Percentiles rank a stretch among this genome's conserved stretches.
phyloP scores from a whole-genome alignment of 2,113 vertebrate genomes.

The Pyxicephalus adspersus region DNA sequence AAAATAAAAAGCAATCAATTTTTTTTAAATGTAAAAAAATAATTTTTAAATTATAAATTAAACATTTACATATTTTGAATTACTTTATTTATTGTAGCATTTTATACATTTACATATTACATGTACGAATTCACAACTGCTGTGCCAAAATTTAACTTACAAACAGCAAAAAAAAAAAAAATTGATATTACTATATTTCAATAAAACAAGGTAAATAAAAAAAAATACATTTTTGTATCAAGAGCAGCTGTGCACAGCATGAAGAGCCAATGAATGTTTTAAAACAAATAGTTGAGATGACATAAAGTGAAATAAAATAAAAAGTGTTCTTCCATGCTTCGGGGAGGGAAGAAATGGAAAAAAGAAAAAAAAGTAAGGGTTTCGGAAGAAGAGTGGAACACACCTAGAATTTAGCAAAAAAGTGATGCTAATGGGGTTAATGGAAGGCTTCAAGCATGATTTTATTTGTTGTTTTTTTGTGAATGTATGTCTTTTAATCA shows the following conservation, averaged over 20 bases:
- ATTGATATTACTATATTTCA: not conserved
- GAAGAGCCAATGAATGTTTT: slow-evolving; percentile 46
- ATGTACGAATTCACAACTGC: not conserved
- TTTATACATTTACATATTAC: too few species aligned
- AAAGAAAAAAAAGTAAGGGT: slow-evolving; percentile 15
- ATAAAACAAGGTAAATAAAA: slow-evolving; percentile 40
- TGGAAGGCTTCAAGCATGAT: slow-evolving; percentile 43
- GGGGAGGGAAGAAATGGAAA: slow-evolving; percentile 40
- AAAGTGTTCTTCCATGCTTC: slow-evolving; percentile 53
- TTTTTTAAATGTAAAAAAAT: too few species aligned
- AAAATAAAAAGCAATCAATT: too few species aligned
- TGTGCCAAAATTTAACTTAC: slow-evolving; percentile 10
- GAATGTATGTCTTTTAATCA: slow-evolving; percentile 46
- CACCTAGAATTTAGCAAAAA: slow-evolving; percentile 13
- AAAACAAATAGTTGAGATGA: slow-evolving; percentile 20
- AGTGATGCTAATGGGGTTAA: slow-evolving; percentile 21
- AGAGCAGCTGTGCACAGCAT: slow-evolving; percentile 19
- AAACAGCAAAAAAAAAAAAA: not conserved
- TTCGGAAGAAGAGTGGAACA: slow-evolving; percentile 32
- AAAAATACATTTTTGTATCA: not conserved
- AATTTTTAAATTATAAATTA: too few species aligned
- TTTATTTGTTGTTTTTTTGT: slow-evolving; percentile 2
- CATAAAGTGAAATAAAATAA: slow-evolving; percentile 1
- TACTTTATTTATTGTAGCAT: too few species aligned
- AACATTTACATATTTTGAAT: too few species aligned